Percentiles rank a stretch among this genome's conserved stretches.
Evolutionary conservation across 2,797 vertebrate genomes (phyloP).

Genomic region (Tarsius wallacei): DNA sequence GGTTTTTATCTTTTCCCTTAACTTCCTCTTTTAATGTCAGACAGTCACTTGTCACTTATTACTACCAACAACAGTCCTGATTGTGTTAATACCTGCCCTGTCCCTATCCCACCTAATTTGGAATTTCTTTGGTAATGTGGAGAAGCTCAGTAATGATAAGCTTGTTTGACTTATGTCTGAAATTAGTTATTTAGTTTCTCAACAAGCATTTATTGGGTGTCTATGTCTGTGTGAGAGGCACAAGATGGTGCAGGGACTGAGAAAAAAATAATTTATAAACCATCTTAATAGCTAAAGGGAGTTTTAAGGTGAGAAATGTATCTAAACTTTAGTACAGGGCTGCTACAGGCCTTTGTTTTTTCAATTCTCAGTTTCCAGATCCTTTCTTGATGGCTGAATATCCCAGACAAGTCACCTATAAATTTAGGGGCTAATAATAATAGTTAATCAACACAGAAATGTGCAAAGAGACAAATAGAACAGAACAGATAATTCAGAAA

Average conservation of each 20-base stretch:
- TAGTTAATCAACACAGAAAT: not conserved
- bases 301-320: not conserved
- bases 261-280: slow-evolving; percentile 7
- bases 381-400: not conserved
- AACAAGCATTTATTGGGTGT: not conserved
- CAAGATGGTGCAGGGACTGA: not conserved
- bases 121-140: slow-evolving; percentile 34
- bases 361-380: not conserved
- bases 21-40: slow-evolving; percentile 75
- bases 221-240: not conserved
- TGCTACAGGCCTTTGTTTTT: slow-evolving; percentile 19
- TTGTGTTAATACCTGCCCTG: not conserved
- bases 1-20: slow-evolving; percentile 71
- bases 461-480: not conserved
- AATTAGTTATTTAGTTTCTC: slow-evolving; percentile 13
- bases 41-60: slow-evolving; percentile 55
- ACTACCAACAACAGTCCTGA: not conserved
- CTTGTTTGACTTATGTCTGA: slow-evolving; percentile 45
- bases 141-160: not conserved
- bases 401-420: not conserved
- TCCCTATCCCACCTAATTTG: not conserved
- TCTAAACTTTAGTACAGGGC: not conserved
- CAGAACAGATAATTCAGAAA: not conserved
- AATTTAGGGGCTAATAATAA: not conserved
- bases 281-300: not conserved